Conservation (phyloP, 2,113 vertebrate species). For the Tonatia bakeri region DNA sequence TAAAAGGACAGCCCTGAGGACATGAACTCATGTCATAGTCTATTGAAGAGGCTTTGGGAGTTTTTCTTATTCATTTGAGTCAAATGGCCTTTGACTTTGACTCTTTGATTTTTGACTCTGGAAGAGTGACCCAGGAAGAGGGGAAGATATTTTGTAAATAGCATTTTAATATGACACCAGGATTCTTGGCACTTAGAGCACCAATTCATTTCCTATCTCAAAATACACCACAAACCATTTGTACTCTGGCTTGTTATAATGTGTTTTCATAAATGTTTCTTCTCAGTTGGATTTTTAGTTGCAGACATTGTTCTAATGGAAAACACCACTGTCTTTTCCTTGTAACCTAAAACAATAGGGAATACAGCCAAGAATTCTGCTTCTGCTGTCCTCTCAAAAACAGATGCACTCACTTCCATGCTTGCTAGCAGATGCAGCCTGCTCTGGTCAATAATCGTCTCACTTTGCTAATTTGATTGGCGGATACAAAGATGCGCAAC, state of each 20-base stretch:
- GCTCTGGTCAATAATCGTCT: not conserved
- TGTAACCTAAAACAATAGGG: not conserved
- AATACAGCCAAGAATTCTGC: not conserved
- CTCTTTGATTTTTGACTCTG: not conserved
- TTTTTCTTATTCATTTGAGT: not conserved
- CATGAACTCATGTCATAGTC: not conserved
- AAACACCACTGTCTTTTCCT: not conserved
- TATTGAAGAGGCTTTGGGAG: not conserved
- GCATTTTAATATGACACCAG: not conserved
- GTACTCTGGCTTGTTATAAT: not conserved
- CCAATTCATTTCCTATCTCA: not conserved
- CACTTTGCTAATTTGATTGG: not conserved
- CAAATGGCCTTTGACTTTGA: not conserved
- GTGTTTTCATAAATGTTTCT: not conserved
- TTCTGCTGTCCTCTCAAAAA: not conserved
- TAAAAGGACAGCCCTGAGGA: not conserved
- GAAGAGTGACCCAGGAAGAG: not conserved
- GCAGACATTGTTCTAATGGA: not conserved
- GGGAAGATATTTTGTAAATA: not conserved
- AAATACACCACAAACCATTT: not conserved
- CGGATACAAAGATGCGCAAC: not conserved
- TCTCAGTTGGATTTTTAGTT: not conserved
- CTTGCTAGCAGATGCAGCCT: not conserved
- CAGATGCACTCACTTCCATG: not conserved
- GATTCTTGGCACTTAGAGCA: not conserved